phyloP scores from a whole-genome alignment of 2,113 vertebrate genomes.

The Eurypyga helias region DNA sequence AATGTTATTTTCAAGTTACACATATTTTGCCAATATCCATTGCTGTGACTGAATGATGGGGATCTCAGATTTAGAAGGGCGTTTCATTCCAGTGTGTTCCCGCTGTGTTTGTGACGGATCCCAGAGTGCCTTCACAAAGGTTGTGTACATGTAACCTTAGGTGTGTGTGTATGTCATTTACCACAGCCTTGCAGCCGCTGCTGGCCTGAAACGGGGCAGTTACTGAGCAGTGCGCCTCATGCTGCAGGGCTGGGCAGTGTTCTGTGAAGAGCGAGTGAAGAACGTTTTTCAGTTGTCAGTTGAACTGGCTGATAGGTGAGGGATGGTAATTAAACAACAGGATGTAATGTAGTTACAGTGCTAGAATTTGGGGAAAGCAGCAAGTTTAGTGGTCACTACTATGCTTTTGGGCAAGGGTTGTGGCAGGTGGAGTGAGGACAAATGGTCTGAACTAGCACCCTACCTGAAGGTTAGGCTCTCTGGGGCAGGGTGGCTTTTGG shows the following conservation, averaged over 20 bases:
- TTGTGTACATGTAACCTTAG: not conserved
- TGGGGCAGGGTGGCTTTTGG: not conserved
- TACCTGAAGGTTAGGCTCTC: not conserved
- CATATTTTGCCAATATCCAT: not conserved
- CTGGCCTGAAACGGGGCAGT: not conserved
- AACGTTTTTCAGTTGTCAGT: not conserved
- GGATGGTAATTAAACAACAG: not conserved
- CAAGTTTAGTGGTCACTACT: fast-evolving
- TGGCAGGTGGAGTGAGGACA: not conserved
- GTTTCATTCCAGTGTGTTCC: not conserved
- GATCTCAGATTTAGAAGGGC: slow-evolving; percentile 17
- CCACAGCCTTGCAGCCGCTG: not conserved
- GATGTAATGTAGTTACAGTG: fast-evolving
- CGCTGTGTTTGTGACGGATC: slow-evolving; percentile 8
- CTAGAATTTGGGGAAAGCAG: not conserved
- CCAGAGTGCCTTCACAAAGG: not conserved
- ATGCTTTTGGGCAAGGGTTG: not conserved
- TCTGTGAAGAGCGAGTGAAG: not conserved
- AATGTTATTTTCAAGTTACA: slow-evolving; percentile 49
- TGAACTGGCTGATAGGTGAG: not conserved
- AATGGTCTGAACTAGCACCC: not conserved
- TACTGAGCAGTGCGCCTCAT: not conserved
- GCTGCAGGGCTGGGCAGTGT: not conserved
- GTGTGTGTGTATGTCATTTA: not conserved
- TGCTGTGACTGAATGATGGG: not conserved